phyloP scores from a whole-genome alignment of 2,113 vertebrate genomes.

The Hipposideros armiger region DNA sequence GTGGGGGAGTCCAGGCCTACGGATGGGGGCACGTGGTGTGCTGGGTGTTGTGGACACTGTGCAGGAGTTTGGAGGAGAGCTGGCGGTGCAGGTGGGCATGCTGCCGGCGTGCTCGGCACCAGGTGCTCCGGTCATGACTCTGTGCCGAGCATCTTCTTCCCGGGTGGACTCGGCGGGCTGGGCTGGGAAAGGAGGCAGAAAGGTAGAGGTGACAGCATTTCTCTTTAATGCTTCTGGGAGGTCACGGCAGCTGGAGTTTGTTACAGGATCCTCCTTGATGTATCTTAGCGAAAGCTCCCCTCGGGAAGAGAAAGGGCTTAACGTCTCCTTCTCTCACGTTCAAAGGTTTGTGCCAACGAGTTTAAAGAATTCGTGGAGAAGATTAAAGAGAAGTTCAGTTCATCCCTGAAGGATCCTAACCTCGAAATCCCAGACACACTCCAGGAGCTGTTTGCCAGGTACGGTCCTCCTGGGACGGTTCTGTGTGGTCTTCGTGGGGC shows the following conservation, averaged over 20 bases:
- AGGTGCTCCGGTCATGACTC: background rate
- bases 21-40: rapidly evolving
- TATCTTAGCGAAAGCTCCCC: background rate
- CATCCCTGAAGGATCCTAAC: constrained; percentile 85
- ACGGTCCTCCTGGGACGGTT: background rate
- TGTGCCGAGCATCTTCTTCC: too few relatives aligned
- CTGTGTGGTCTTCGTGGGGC: rapidly evolving
- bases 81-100: rapidly evolving
- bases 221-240: background rate
- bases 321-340: background rate
- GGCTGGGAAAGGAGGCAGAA: background rate
- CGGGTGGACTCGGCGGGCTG: background rate
- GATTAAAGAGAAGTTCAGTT: constrained; percentile 95
- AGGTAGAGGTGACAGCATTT: rapidly evolving
- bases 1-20: background rate
- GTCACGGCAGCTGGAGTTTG: rapidly evolving
- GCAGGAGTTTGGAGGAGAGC: too few relatives aligned
- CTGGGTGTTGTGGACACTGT: background rate
- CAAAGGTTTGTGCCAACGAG: constrained; percentile 92
- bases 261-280: background rate
- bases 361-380: constrained; percentile 93
- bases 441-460: constrained; percentile 93
- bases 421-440: constrained; percentile 92
- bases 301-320: background rate
- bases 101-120: rapidly evolving